phyloP scores from a whole-genome alignment of 2,888 invertebrate species.

The Cantharis rufa region DNA sequence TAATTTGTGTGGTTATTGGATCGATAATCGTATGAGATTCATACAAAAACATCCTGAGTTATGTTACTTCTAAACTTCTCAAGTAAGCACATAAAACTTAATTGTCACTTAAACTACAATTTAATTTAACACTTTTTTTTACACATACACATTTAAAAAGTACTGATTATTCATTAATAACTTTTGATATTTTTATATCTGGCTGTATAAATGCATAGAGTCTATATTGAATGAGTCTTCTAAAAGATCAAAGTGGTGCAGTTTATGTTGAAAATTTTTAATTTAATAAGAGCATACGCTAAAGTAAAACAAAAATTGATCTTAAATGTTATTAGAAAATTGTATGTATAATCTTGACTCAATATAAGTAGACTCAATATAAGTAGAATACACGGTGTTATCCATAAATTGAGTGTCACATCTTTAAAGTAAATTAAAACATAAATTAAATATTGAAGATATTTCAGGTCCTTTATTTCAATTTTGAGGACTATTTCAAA shows the following conservation, averaged over 20 bases:
- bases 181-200: background rate
- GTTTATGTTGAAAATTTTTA: background rate
- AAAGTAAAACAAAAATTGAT: background rate
- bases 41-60: background rate
- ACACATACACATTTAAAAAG: background rate
- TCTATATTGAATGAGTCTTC: background rate
- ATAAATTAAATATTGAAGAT: no score
- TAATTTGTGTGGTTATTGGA: no score
- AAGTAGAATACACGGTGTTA: background rate
- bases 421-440: no score
- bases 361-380: background rate
- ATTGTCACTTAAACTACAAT: background rate
- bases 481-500: no score
- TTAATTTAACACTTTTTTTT: background rate
- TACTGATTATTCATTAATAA: background rate
- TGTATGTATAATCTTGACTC: background rate
- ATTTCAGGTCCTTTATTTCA: no score
- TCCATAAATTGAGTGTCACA: no score
- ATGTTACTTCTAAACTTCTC: background rate
- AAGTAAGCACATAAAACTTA: background rate
- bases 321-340: background rate
- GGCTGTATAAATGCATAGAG: no score
- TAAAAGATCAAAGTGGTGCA: background rate
- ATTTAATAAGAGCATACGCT: background rate
- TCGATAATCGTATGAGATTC: background rate